Base-by-base conservation (phyloP, 1,140 invertebrate species). In the Mamestra configurata region DNA sequence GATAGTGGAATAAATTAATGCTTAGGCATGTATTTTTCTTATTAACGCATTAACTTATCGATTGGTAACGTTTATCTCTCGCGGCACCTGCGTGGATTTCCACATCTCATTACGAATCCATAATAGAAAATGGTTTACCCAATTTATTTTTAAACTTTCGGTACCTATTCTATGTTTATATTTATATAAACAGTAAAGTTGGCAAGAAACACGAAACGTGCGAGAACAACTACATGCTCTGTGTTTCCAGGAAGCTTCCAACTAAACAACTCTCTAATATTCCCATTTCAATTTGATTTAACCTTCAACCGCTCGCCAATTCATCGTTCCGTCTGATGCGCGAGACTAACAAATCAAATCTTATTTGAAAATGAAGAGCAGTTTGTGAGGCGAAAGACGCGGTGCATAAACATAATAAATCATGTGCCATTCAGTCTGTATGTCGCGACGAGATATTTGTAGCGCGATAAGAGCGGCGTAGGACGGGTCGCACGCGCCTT, bases 341-440 rank as follows among this genome's bases (percentile, higher is more conserved):
- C 83, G 86, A 90, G 86, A 89, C 87, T 78, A 77, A 86, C 85
- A 88, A 87, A 87, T 88, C 89, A 84, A 88, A 88, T 88, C 80
- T 87, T 87, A 86, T 88, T 90, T 82, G 82, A 79, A 79, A 83
- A 83, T 79, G 81, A 83, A 64, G 66, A 77, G 75, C 78, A 22
- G 55, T 79, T 84, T 83, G 80, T 73, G 80, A 70, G 84, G 61
- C 75, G 77, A 73, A 79, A 66, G 84, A 76, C 82, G 83, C 81
- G 78, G 68, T 84, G 84, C 82, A 86, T 87, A 90, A 90, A 90
- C 89, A 89, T 86, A 84, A 90, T 92, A 91, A 91, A 91, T 93
- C 89, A 90, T 86, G 85, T 82, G 77, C 71, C 81, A 73, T 86
- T 84, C 83, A 82, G 85, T 84, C 82, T 79, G 82, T 79, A 80